phyloP scores from a whole-genome alignment of 2,888 invertebrate species.

The Heliothis peltigera region DNA sequence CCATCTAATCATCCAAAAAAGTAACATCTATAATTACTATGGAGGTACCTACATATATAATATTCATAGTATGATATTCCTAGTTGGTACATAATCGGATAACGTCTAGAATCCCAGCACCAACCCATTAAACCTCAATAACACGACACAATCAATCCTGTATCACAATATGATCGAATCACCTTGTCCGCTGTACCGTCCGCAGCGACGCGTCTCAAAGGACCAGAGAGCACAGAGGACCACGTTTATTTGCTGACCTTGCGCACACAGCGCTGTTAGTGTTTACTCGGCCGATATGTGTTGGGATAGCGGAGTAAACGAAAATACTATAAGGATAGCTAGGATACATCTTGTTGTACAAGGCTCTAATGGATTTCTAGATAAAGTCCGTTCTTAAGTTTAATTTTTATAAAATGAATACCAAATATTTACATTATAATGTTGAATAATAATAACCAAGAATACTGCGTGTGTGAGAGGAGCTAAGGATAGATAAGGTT shows the following conservation, averaged over 20 bases:
- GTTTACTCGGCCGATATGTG: slow-evolving; percentile 11
- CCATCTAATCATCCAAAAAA: no score
- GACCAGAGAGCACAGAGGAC: slow-evolving; percentile 17
- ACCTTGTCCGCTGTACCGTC: not conserved
- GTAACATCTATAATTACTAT: no score
- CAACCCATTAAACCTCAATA: slow-evolving; percentile 5
- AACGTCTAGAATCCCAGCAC: not conserved
- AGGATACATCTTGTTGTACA: slow-evolving; percentile 1
- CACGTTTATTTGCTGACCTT: slow-evolving; percentile 32
- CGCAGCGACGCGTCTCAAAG: slow-evolving; percentile 24
- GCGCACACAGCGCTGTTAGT: slow-evolving; percentile 16
- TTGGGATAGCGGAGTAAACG: not conserved
- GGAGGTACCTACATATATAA: no score
- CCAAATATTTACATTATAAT: no score
- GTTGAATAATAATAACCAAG: no score
- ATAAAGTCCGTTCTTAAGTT: no score
- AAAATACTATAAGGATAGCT: slow-evolving; percentile 15
- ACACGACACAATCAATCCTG: slow-evolving; percentile 17
- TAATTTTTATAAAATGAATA: no score
- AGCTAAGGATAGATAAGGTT: no score
- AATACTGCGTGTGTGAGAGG: no score
- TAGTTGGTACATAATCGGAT: no score
- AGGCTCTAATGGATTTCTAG: not conserved
- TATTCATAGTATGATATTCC: no score
- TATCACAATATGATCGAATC: slow-evolving; percentile 20